Evolutionary conservation across 2,888 invertebrate species (phyloP).

Genomic region (Coleophora deauratella): DNA sequence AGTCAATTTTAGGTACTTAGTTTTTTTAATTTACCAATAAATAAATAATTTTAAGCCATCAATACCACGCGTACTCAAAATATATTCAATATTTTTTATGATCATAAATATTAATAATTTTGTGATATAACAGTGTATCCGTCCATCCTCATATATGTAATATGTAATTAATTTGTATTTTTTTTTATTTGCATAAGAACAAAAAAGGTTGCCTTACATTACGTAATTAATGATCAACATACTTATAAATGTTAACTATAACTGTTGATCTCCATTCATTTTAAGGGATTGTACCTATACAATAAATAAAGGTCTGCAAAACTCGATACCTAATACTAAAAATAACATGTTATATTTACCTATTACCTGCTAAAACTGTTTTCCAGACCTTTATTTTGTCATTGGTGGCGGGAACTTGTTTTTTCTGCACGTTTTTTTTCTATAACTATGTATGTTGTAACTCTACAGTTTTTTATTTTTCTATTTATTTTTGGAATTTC

Average conservation of each 20-base stretch:
- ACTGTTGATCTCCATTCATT: slow-evolving; percentile 1
- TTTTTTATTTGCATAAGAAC: slow-evolving; percentile 26
- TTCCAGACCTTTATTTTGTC: neutral
- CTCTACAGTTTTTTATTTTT: too few relatives aligned
- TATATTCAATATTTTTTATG: slow-evolving; percentile 8
- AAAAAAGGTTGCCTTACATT: slow-evolving; percentile 62
- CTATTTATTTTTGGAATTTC: too few relatives aligned
- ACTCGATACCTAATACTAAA: neutral
- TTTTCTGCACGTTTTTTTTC: slow-evolving; percentile 14
- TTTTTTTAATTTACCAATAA: slow-evolving; percentile 40
- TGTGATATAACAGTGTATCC: neutral
- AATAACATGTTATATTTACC: neutral
- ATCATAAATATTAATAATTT: neutral
- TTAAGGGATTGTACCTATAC: neutral
- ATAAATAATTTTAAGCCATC: slow-evolving; percentile 27
- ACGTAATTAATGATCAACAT: slow-evolving; percentile 37
- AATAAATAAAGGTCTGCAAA: neutral
- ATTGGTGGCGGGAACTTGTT: slow-evolving; percentile 46
- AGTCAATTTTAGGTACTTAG: slow-evolving; percentile 45
- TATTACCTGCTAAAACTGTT: neutral
- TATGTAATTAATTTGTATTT: slow-evolving; percentile 5
- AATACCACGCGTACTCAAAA: slow-evolving; percentile 18
- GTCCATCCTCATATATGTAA: too few relatives aligned
- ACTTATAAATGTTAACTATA: neutral
- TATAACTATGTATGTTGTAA: slow-evolving; percentile 9